Evolutionary conservation across 2,113 vertebrate species (phyloP), one percentile per base, ranked within the genome.

Genomic region (Pseudorasbora parva): DNA sequence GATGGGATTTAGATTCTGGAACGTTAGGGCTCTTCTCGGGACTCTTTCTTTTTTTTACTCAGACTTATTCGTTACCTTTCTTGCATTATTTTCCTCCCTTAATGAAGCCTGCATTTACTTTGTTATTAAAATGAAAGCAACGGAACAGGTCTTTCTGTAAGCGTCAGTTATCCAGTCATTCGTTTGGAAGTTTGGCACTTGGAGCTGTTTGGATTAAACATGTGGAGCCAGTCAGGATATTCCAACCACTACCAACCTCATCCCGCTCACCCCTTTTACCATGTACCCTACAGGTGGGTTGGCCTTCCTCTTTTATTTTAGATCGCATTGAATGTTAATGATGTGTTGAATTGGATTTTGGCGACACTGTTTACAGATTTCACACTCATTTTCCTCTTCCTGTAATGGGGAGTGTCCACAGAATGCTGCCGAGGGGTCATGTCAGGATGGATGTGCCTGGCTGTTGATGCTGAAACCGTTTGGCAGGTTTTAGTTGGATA

Each of bases 181-280:
- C 43, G 30, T 10, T 49, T 68, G 30, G 17, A 64, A 66, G 78
- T 80, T 80, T 15, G 4, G 15, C 30, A 41, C 73, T 30, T 80
- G 60, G 47, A 81, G 43, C 23, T 33, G 73, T 77, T 41, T 59
- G 74, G 74, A 77, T 77, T 14, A 33, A 81, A 68, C 78, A 81
- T 81, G 78, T 56, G 78, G 78, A 81, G 64, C 47, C 78, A 81
- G 47, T 69, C 78, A 14, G 78, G 64, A 51, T 69, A 15, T 68
- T 56, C 78, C 27, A 69, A 69, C 30, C 27, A 81, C 30, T 69
- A 66, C 47, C 78, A 81, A 23, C 10, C 78, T 81, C 64, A 81
- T 37, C 47, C 78, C 6, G 21, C 45, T 68, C 78, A 81, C 27
- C 78, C 78, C 12, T 81, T 81, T 81, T 81, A 69, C 62, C 49